Percentiles rank a stretch among this genome's conserved stretches.
Evolutionary conservation across 1,140 invertebrate species (phyloP).

Genomic region (Drosophila mauritiana): DNA sequence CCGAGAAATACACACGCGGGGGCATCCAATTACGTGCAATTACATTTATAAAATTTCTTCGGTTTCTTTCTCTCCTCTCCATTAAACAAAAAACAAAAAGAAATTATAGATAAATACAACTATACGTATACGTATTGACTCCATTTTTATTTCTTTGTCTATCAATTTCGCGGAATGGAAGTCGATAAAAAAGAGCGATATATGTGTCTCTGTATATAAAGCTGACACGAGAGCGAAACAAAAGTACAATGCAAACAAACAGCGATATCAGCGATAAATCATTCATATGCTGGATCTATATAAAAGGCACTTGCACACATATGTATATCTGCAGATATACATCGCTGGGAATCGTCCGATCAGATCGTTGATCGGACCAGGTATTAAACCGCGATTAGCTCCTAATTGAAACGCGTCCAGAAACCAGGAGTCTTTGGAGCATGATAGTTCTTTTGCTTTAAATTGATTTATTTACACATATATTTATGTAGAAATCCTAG

Average conservation of each 20-base stretch:
- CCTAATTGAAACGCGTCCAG: too few relatives aligned
- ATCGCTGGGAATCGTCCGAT: conserved; percentile 8
- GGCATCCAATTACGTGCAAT: conserved; percentile 51
- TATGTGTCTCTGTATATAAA: conserved; percentile 17
- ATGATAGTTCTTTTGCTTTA: too few relatives aligned
- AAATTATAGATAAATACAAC: conserved; percentile 34
- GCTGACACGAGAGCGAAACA: conserved; percentile 34
- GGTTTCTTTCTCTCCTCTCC: conserved; percentile 4
- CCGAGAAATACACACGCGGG: conserved; percentile 28
- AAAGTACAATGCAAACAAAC: conserved; percentile 53
- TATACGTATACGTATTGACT: conserved; percentile 14
- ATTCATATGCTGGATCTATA: conserved; percentile 33
- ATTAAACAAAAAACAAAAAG: conserved; percentile 27
- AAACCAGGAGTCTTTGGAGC: too few relatives aligned
- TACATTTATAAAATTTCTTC: conserved; percentile 42
- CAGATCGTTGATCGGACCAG: conserved; percentile 14
- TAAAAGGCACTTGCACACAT: not conserved
- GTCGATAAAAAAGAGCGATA: conserved; percentile 48
- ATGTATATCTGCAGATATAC: not conserved
- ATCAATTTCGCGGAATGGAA: conserved; percentile 41
- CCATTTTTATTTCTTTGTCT: conserved; percentile 50
- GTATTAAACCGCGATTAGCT: not conserved
- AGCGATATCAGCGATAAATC: conserved; percentile 52
- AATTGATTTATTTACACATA: too few relatives aligned
- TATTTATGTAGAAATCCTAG: too few relatives aligned